phyloP scores from a whole-genome alignment of 1,140 invertebrate genomes.

The Globodera ellingtonae region DNA sequence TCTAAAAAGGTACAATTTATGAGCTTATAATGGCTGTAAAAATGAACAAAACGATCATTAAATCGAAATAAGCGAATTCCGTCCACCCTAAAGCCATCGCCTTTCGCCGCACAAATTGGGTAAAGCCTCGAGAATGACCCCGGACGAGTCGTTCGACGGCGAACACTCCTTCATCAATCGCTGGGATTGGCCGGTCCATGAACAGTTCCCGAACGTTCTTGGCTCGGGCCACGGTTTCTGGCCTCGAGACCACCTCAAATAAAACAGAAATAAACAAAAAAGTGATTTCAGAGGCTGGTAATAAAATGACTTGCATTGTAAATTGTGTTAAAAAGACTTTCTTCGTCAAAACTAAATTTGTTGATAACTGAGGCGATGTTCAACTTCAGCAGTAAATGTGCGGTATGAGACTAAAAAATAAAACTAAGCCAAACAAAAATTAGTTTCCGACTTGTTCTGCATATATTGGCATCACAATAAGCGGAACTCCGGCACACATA shows the following conservation, averaged over 20 bases:
- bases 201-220: slow-evolving; percentile 24
- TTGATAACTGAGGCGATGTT: slow-evolving; percentile 24
- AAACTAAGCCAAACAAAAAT: not conserved
- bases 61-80: slow-evolving; percentile 26
- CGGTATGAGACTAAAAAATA: slow-evolving; percentile 18
- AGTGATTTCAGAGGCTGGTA: not conserved
- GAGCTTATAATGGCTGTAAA: slow-evolving; percentile 1
- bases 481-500: slow-evolving; percentile 33
- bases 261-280: not conserved
- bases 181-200: slow-evolving; percentile 23
- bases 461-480: slow-evolving; percentile 43
- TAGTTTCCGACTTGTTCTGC: slow-evolving; percentile 29
- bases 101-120: slow-evolving; percentile 9
- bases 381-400: slow-evolving; percentile 23
- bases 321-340: slow-evolving; percentile 22
- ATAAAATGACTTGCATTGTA: not conserved
- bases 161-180: slow-evolving; percentile 27
- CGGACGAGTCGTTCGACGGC: slow-evolving; percentile 3
- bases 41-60: slow-evolving; percentile 2
- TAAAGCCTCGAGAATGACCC: not conserved
- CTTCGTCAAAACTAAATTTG: slow-evolving; percentile 31
- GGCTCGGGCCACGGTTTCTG: slow-evolving; percentile 13
- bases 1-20: not conserved
- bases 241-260: slow-evolving; percentile 23
- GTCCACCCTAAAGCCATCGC: slow-evolving; percentile 6